Percentiles rank a stretch among this genome's conserved stretches.
phyloP scores from a whole-genome alignment of 2,797 vertebrate genomes.

The Scyliorhinus canicula region DNA sequence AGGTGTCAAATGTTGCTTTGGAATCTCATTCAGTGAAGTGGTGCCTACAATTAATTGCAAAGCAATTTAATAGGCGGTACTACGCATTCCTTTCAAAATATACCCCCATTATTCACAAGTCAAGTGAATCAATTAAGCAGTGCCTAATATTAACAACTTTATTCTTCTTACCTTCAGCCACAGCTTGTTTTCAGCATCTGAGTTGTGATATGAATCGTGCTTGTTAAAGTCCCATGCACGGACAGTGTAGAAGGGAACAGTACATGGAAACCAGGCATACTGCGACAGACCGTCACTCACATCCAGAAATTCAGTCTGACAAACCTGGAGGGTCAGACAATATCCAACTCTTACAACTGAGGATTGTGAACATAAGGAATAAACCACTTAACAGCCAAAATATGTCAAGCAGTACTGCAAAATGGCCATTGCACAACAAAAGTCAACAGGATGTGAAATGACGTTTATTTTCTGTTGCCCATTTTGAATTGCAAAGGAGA shows the following conservation, averaged over 20 bases:
- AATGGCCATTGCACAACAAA: not conserved
- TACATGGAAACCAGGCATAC: constrained; percentile 77
- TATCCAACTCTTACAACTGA: constrained; percentile 33
- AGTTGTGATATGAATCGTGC: not conserved
- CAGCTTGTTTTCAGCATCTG: constrained; percentile 50
- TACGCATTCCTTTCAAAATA: not conserved
- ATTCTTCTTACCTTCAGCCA: constrained; percentile 76
- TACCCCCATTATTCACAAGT: not conserved
- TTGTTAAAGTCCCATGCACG: not conserved
- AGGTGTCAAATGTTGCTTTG: too few relatives aligned
- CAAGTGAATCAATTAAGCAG: not conserved
- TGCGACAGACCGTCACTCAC: constrained; percentile 53
- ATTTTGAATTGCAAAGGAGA: not conserved
- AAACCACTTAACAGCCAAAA: not conserved
- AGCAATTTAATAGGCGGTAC: not conserved
- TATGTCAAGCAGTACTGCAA: not conserved
- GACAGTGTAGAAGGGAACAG: constrained; percentile 41
- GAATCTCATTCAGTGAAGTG: not conserved
- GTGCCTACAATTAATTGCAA: not conserved
- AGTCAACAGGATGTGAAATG: not conserved
- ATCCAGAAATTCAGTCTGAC: constrained; percentile 62
- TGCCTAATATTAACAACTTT: not conserved
- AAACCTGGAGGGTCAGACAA: constrained; percentile 58
- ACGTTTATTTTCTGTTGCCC: not conserved
- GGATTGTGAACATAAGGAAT: not conserved